Evolutionary conservation across 2,888 invertebrate species (phyloP).

Genomic region (Podotricha telesiphe): DNA sequence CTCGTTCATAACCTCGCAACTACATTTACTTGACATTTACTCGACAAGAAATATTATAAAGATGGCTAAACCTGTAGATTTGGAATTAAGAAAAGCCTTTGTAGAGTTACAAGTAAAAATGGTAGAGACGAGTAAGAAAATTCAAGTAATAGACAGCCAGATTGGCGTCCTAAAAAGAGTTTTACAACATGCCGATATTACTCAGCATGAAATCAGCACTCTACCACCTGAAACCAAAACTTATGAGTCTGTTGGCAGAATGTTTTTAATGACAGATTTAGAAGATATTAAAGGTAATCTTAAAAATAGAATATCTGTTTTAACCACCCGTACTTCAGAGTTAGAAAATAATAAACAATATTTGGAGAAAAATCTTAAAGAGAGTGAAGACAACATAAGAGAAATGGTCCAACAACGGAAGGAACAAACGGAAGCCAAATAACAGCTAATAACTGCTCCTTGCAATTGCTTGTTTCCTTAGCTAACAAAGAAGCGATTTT

Average conservation of each 20-base stretch:
- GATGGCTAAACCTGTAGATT: constrained; percentile 82
- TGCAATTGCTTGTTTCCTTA: not conserved
- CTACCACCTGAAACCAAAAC: constrained; percentile 87
- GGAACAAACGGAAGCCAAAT: constrained; percentile 64
- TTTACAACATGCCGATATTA: constrained; percentile 88
- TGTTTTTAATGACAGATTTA: constrained; percentile 90
- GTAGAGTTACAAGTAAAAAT: constrained; percentile 91
- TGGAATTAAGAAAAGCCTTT: constrained; percentile 89
- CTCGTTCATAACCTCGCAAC: constrained; percentile 19
- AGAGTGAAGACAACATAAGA: constrained; percentile 92
- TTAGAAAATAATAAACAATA: constrained; percentile 90
- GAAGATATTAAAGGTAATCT: constrained; percentile 86
- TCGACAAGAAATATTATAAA: constrained; percentile 24
- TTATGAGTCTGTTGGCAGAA: constrained; percentile 92
- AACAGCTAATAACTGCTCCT: constrained; percentile 29
- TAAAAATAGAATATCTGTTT: constrained; percentile 80
- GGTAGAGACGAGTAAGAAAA: constrained; percentile 90
- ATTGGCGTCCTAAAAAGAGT: constrained; percentile 87
- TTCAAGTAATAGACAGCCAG: constrained; percentile 90
- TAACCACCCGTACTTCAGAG: constrained; percentile 87
- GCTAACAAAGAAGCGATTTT: not conserved
- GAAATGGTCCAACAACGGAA: constrained; percentile 91
- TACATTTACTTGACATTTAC: not conserved
- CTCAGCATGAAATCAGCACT: constrained; percentile 85
- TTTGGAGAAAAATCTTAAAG: constrained; percentile 91